Conservation (phyloP, 2,113 vertebrate species). For the Apistogramma diplotaenia region DNA sequence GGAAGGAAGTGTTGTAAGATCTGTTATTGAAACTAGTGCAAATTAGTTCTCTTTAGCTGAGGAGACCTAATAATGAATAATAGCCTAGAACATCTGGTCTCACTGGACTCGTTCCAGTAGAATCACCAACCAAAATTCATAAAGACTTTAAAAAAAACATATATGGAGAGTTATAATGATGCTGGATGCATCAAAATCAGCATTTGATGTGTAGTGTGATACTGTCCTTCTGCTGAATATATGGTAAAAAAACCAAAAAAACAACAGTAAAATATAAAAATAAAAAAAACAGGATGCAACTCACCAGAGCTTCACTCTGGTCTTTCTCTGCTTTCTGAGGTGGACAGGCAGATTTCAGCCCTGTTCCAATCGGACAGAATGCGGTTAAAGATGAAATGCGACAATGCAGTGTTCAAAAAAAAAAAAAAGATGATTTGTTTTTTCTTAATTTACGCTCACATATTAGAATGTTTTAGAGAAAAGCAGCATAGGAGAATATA, state of each 20-base stretch:
- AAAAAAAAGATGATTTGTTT: neutral
- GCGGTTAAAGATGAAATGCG: neutral
- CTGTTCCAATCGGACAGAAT: constrained; percentile 43
- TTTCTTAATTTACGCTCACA: neutral
- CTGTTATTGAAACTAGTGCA: neutral
- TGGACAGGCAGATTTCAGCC: constrained; percentile 58
- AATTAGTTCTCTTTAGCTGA: neutral
- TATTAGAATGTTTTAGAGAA: neutral
- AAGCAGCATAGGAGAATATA: neutral
- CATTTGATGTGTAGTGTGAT: neutral
- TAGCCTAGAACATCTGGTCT: neutral
- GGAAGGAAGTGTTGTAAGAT: neutral
- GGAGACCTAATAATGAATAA: neutral
- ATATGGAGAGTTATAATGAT: neutral
- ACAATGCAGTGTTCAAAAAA: neutral
- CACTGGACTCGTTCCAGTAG: neutral
- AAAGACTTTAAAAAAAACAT: neutral
- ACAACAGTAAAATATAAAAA: too few relatives aligned
- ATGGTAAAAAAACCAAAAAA: neutral
- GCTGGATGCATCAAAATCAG: neutral
- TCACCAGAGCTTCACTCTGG: constrained; percentile 70
- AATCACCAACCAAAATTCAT: neutral
- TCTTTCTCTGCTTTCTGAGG: constrained; percentile 70
- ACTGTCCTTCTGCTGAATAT: neutral
- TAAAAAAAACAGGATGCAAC: constrained; percentile 3